A percentile compares a stretch with the other conserved stretches of the same genome.
phyloP scores from a whole-genome alignment of 2,797 vertebrate species.

The Strix occidentalis region DNA sequence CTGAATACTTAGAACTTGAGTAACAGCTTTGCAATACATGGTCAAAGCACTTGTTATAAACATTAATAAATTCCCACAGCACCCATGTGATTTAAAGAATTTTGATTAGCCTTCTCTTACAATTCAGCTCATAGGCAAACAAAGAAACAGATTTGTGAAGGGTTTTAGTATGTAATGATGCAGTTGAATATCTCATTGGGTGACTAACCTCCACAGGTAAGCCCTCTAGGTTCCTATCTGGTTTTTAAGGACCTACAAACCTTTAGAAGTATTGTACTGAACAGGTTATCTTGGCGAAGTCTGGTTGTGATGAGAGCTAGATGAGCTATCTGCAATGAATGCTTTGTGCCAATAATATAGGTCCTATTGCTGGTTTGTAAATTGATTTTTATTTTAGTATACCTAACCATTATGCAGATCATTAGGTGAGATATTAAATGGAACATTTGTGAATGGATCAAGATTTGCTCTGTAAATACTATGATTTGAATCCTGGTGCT shows the following conservation, averaged over 20 bases:
- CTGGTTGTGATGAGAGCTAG: background rate
- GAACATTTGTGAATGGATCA: background rate
- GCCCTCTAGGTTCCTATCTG: background rate
- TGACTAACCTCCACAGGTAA: background rate
- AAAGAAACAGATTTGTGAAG: background rate
- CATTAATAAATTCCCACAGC: background rate
- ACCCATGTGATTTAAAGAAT: background rate
- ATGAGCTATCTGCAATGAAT: background rate
- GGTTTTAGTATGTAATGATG: background rate
- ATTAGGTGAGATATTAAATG: background rate
- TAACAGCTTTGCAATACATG: background rate
- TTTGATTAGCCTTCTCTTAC: background rate
- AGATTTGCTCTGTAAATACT: background rate
- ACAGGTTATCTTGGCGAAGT: background rate
- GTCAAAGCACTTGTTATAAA: background rate
- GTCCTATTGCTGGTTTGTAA: background rate
- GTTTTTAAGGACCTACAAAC: background rate
- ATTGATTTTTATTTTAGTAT: background rate
- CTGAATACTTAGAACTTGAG: conserved; percentile 8
- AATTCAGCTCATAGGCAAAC: background rate
- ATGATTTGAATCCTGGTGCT: background rate
- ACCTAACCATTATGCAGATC: background rate
- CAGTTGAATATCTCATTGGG: background rate
- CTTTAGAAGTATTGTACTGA: background rate
- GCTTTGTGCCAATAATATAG: background rate